phyloP scores from a whole-genome alignment of 2,888 invertebrate genomes.

The Diarsia brunnea region DNA sequence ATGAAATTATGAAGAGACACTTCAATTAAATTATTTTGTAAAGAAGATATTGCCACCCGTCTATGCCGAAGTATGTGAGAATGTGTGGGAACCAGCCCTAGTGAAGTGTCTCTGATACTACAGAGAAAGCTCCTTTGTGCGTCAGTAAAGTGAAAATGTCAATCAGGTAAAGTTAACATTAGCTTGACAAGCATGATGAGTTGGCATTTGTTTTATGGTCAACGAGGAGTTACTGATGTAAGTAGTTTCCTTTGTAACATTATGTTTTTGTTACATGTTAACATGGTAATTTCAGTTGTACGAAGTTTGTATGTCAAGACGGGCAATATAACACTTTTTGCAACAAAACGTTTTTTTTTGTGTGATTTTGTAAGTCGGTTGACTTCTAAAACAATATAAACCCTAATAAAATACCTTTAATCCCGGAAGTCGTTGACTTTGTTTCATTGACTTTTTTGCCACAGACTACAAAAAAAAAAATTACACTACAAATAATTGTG shows the following conservation, averaged over 20 bases:
- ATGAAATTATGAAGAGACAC: too few relatives aligned
- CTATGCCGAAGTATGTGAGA: not conserved
- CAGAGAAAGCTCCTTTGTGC: conserved; percentile 20
- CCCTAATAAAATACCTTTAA: too few relatives aligned
- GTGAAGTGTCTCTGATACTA: conserved; percentile 13
- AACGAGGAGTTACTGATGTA: not conserved
- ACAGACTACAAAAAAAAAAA: too few relatives aligned
- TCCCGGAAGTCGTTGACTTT: too few relatives aligned
- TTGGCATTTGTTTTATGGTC: conserved; percentile 24
- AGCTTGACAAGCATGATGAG: conserved; percentile 8
- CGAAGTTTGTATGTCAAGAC: not conserved
- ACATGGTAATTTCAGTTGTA: not conserved
- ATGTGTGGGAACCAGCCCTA: not conserved
- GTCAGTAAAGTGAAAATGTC: conserved; percentile 34
- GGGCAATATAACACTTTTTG: not conserved
- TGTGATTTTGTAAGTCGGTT: too few relatives aligned
- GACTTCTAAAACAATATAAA: too few relatives aligned
- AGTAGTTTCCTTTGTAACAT: conserved; percentile 17
- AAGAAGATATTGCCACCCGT: not conserved
- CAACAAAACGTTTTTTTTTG: too few relatives aligned
- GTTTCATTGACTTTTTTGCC: too few relatives aligned
- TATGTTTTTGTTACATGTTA: not conserved
- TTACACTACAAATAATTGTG: too few relatives aligned
- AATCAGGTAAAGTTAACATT: conserved; percentile 44
- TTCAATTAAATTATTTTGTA: too few relatives aligned